These are phyloP conservation scores for Chlamydotis undulata DNA, from an alignment of 2,113 vertebrate species.

Conservation along the genomic window DNA sequence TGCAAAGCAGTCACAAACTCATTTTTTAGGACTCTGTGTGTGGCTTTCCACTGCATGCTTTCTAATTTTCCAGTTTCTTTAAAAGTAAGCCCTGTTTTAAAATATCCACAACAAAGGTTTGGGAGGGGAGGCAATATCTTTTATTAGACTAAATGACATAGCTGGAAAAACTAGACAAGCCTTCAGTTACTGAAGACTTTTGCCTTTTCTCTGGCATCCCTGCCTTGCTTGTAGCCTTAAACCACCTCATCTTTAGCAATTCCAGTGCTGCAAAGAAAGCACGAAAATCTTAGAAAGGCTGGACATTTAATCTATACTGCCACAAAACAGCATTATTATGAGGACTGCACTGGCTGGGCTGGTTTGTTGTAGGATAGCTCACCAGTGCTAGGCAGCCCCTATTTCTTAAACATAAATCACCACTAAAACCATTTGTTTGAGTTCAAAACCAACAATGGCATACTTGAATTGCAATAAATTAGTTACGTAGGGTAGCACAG, in stretches of 20 bases:
- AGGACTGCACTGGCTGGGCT: neutral
- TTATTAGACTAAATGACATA: neutral
- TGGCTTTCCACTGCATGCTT: neutral
- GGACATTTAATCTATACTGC: neutral
- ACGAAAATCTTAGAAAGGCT: neutral
- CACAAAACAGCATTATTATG: neutral
- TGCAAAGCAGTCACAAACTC: neutral
- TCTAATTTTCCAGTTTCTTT: neutral
- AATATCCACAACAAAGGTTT: neutral
- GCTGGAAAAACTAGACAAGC: neutral
- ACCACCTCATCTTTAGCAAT: neutral
- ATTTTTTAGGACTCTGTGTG: neutral
- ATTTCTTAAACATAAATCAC: constrained; percentile 34
- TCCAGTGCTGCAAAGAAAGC: neutral
- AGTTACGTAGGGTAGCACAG: neutral
- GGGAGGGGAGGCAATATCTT: neutral
- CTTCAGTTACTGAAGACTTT: neutral
- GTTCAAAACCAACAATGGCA: constrained; percentile 1
- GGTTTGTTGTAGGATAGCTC: constrained; percentile 31
- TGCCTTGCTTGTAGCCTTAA: neutral
- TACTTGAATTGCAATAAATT: constrained; percentile 3
- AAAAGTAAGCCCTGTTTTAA: neutral
- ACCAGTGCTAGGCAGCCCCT: neutral
- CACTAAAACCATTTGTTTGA: neutral
- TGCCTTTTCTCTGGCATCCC: neutral